Evolutionary conservation across 2,797 vertebrate genomes (phyloP), one percentile per base, ranked within the genome.

Genomic region (Acipenser oxyrinchus): DNA sequence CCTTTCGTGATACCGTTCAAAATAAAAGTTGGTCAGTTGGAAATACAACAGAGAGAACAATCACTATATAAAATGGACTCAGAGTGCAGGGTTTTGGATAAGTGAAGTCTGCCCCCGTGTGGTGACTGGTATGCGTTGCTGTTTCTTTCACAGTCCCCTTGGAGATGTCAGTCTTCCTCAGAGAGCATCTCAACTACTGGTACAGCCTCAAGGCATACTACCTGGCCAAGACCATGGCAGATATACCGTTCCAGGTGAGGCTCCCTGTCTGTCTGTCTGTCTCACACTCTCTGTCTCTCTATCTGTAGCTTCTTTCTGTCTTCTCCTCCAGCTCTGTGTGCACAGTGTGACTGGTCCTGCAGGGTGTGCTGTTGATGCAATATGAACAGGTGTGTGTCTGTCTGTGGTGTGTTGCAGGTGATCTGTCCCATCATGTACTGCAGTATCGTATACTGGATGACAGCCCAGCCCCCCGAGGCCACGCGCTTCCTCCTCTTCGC

Each of bases 371-470:
- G n/a, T 49, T 51, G 48, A 12, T 52, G 2, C 4, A 59, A 49
- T 13, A 0, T 13, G 0, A 0, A 67, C 23, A 8, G 51, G n/a
- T 58, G 65, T 57, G 51, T 71, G 3, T 0, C 51, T 68, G 68
- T 59, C 52, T 61, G 23, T 37, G 23, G 23, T 37, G 23, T 37
- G 2, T 37, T 64, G 0, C 83, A 99, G 97, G 85, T 99, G 60
- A 79, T 97, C 68, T 99, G 93, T 85, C 97, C 97, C 0, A 93
- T 95, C 13, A 89, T 93, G 2, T 99, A 99, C 84, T 99, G 96
- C 82, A 96, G 94, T 77, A 97, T 99, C 10, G 94, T 98, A 60
- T 99, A 99, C 88, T 99, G 97, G 97, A 98, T 99, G 95, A 99
- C 97, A 0, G 88, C 91, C 11, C 97, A 99, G 79, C 96, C 97